Percentiles rank a stretch among this genome's conserved stretches.
phyloP scores from a whole-genome alignment of 2,113 vertebrate species.

The Oryzias celebensis region DNA sequence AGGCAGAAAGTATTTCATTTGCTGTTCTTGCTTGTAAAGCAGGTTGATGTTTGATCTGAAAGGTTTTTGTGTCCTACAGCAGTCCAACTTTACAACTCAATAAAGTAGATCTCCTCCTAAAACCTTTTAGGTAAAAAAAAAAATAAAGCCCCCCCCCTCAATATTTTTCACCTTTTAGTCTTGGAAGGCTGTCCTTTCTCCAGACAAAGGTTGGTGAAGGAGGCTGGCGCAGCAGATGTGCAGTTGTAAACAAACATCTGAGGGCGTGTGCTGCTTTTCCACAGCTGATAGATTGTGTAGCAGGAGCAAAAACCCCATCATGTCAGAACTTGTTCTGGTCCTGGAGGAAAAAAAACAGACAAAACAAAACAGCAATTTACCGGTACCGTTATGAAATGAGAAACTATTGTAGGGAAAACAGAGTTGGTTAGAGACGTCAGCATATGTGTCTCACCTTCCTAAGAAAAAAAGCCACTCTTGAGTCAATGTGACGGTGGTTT shows the following conservation, averaged over 20 bases:
- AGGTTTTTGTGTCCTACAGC: slow-evolving; percentile 43
- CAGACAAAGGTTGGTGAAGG: slow-evolving; percentile 35
- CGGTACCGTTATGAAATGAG: too few relatives aligned
- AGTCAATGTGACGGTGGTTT: slow-evolving; percentile 35
- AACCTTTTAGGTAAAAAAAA: slow-evolving; percentile 29
- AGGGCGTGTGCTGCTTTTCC: slow-evolving; percentile 22
- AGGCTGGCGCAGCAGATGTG: slow-evolving; percentile 57
- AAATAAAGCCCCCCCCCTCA: slow-evolving; percentile 25
- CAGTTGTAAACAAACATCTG: slow-evolving; percentile 56
- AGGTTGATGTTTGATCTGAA: neutral
- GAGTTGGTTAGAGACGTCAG: slow-evolving; percentile 1
- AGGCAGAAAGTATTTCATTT: too few relatives aligned
- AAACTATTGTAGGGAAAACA: slow-evolving; percentile 1
- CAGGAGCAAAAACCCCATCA: slow-evolving; percentile 14
- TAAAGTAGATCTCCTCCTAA: slow-evolving; percentile 52
- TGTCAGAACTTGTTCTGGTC: slow-evolving; percentile 49
- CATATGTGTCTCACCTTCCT: neutral
- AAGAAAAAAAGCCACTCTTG: slow-evolving; percentile 19
- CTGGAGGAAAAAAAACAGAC: neutral
- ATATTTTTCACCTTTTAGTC: slow-evolving; percentile 9
- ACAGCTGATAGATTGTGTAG: slow-evolving; percentile 7
- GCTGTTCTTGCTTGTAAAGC: too few relatives aligned
- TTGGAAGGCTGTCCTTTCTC: neutral
- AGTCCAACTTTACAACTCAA: slow-evolving; percentile 22
- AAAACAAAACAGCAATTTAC: too few relatives aligned